Base-by-base conservation (phyloP, 2,888 invertebrate genomes). In the Panopea generosa region DNA sequence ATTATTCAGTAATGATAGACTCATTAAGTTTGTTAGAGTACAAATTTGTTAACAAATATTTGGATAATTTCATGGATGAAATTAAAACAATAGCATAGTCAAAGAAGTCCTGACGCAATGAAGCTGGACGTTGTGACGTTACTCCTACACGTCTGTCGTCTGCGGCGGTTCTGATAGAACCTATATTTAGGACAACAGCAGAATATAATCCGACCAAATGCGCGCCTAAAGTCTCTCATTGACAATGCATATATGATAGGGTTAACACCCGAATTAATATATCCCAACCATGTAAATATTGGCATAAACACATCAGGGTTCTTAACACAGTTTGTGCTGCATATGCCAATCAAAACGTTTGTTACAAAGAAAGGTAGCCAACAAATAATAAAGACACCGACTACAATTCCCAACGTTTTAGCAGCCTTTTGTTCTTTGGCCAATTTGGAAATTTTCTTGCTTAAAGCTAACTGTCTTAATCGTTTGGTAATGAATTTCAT, bases 231-330 rank as follows among this genome's bases (percentile, higher is more conserved):
- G 93, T 99, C 99, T 90, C 97, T 95, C 94, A 98, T 98, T 96
- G 98, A 98, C 92, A 98, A 97, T n/a, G 98, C 98, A 93, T 99
- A 99, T 91, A 99, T 99, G 84, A 98, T 97, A 0, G 98, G 98
- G 79, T 93, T 93, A 81, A 92, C 91, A 16, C 92, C 90, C n/a
- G 92, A 92, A 77, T 93, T 93, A 22, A 92, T 87, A 71, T 92
- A 93, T 9, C 92, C 92, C 3, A 93, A 85, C 93, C 93, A 93
- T 2, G 92, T 92, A 75, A 92, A 91, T 7, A 92, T 85, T 6
- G 91, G 89, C 70, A 91, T 89, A 9, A 92, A 67, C 7, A 91
- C 72, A 4, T 89, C 89, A 2, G 88, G 86, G 57, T 86, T 79
- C 18, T 66, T 56, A 1, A 92, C 86, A 75, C 91, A 91, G 0